These are phyloP conservation scores for Dicranocentrus wangi DNA, from an alignment of 2,888 invertebrate genomes.

Conservation along the genomic window DNA sequence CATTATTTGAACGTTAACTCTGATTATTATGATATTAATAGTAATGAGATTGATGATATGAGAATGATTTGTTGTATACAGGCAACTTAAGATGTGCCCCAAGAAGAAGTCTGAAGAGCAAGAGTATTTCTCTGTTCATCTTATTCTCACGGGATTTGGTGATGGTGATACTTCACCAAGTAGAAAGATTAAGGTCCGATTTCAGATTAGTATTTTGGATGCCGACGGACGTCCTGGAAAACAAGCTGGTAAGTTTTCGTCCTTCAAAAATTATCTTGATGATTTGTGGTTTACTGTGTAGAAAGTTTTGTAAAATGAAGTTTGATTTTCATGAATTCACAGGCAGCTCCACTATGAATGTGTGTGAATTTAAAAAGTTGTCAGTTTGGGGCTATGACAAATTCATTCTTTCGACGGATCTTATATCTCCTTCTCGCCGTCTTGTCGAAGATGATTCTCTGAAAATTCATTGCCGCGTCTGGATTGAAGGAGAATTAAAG, in stretches of 20 bases:
- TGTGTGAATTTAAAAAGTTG: constrained; percentile 71
- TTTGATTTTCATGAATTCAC: background rate
- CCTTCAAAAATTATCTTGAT: no score
- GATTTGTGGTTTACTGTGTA: no score
- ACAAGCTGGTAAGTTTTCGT: constrained; percentile 67
- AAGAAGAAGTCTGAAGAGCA: constrained; percentile 70
- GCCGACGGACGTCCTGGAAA: constrained; percentile 70
- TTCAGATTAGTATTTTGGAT: constrained; percentile 71
- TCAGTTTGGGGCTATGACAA: constrained; percentile 73
- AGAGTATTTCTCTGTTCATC: constrained; percentile 72
- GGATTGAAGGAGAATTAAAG: constrained; percentile 72
- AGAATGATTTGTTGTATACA: no score
- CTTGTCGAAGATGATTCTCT: constrained; percentile 70
- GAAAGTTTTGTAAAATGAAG: background rate
- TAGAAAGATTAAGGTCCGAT: constrained; percentile 69
- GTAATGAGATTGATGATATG: no score
- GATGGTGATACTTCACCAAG: constrained; percentile 63
- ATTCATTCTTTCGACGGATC: constrained; percentile 67
- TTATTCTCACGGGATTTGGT: constrained; percentile 70
- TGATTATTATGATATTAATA: background rate
- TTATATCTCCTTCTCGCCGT: constrained; percentile 62
- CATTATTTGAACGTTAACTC: background rate
- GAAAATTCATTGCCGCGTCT: constrained; percentile 71
- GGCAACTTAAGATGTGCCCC: constrained; percentile 72
- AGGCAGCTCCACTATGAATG: constrained; percentile 71